A percentile compares a stretch with the other conserved stretches of the same genome.
phyloP scores from a whole-genome alignment of 2,888 invertebrate genomes.

The Catocala sponsa region DNA sequence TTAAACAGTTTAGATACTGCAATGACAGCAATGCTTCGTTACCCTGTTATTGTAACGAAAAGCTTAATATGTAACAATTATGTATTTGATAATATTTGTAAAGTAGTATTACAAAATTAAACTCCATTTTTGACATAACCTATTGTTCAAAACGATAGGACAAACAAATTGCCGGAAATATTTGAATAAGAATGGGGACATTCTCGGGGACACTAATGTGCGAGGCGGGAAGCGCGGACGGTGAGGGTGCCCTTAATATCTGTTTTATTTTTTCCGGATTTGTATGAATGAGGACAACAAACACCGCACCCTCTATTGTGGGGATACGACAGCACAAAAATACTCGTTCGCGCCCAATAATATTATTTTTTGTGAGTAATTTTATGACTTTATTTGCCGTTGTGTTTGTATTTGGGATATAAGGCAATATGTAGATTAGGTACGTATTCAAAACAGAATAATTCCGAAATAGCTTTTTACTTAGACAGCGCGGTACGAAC shows the following conservation, averaged over 20 bases:
- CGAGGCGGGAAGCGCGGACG: constrained; percentile 79
- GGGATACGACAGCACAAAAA: constrained; percentile 65
- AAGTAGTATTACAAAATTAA: constrained; percentile 40
- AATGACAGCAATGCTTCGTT: no score
- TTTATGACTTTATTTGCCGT: constrained; percentile 81
- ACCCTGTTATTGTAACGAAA: no score
- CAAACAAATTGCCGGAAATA: constrained; percentile 86
- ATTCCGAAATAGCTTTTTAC: constrained; percentile 36
- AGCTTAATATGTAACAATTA: no score
- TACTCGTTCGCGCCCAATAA: constrained; percentile 77
- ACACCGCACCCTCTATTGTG: constrained; percentile 75
- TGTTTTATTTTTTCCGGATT: constrained; percentile 87
- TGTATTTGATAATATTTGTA: no score
- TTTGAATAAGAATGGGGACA: constrained; percentile 86
- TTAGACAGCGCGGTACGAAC: constrained; percentile 29
- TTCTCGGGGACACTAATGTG: constrained; percentile 83
- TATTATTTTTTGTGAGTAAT: constrained; percentile 77
- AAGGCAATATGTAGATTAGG: constrained; percentile 53
- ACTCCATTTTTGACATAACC: constrained; percentile 64
- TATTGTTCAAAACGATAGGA: constrained; percentile 78
- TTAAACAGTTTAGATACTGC: no score
- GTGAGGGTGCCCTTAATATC: constrained; percentile 79
- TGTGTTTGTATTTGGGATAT: constrained; percentile 58
- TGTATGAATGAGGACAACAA: constrained; percentile 81
- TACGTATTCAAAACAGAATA: constrained; percentile 35